Evolutionary conservation across 2,888 invertebrate genomes (phyloP), one percentile per base, ranked within the genome.

Genomic region (Dynastes hyllus): DNA sequence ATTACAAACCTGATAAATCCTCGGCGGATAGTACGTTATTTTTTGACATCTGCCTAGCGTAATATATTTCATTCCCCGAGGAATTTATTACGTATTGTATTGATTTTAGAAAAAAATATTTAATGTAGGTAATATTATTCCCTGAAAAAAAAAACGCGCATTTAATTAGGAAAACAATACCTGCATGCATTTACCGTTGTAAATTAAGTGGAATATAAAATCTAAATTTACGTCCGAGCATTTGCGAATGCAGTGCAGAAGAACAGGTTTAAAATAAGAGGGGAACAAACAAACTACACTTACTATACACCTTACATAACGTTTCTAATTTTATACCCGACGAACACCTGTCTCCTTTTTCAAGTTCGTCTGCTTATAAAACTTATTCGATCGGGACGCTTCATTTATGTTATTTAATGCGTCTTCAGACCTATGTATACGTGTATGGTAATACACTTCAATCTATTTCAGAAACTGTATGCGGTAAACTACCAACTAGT

Each of bases 201-300:
- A 51, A 69, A 69, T 69, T 69, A 69, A 69, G 50, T 69, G 69
- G 69, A 11, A 69, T 69, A 27, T 69, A 69, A 69, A 69, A 69
- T 69, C 53, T 51, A 69, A 69, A 69, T 69, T 69, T 73, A 40
- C 58, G 55, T 61, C 40, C 11, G 16, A 58, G 58, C 61, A 9
- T 40, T 58, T 22, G 58, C 58, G 73, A 73, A 58, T 73, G 55
- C 73, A 37, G 73, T 61, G 58, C 73, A 37, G 40, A 73, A 73
- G 73, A 73, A 73, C 73, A 58, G 58, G 73, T 73, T 73, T 73
- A 58, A 73, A 73, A 73, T 73, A 73, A 73, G 53, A 6, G 32
- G 53, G 53, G 40, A 73, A 73, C 73, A 73, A 73, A 73, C 58
- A 58, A 58, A 16, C 58, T 58, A 73, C 58, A 73, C 45, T 22